These are phyloP conservation scores for Acleris emargana DNA, from an alignment of 2,888 invertebrate genomes.

Conservation along the genomic window DNA sequence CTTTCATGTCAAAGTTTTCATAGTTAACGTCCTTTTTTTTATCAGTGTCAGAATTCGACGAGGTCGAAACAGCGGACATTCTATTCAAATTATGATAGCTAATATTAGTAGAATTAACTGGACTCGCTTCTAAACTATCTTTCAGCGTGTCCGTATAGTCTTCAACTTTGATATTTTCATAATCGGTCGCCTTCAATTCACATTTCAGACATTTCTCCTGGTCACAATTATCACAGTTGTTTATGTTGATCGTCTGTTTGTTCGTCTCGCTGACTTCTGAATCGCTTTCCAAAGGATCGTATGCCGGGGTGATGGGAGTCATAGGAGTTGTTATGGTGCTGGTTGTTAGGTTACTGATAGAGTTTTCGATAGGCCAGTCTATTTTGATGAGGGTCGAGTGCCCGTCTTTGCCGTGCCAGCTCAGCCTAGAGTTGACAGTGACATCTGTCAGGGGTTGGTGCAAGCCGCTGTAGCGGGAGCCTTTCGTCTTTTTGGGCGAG, in stretches of 20 bases:
- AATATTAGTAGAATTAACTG: conserved; percentile 71
- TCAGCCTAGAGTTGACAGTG: conserved; percentile 56
- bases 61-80: conserved; percentile 72
- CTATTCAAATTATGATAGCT: conserved; percentile 80
- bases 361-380: conserved; percentile 72
- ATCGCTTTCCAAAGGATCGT: conserved; percentile 75
- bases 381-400: conserved; percentile 77
- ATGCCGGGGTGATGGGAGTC: conserved; percentile 67
- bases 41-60: conserved; percentile 68
- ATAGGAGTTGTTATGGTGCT: conserved; percentile 67
- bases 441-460: conserved; percentile 56
- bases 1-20: conserved; percentile 54
- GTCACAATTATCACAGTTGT: conserved; percentile 61
- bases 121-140: conserved; percentile 67
- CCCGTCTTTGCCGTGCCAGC: conserved; percentile 77
- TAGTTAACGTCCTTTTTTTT: conserved; percentile 50
- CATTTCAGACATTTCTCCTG: conserved; percentile 74
- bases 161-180: conserved; percentile 54
- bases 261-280: conserved; percentile 70
- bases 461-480: conserved; percentile 66
- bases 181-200: conserved; percentile 70
- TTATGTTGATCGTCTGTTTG: conserved; percentile 69
- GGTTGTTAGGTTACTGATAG: conserved; percentile 60
- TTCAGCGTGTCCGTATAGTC: conserved; percentile 48
- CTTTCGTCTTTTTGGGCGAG: conserved; percentile 73